These are phyloP conservation scores for Patiria pectinifera DNA, from an alignment of 53 echinoderm and acorn worm genomes.

Conservation along the genomic window DNA sequence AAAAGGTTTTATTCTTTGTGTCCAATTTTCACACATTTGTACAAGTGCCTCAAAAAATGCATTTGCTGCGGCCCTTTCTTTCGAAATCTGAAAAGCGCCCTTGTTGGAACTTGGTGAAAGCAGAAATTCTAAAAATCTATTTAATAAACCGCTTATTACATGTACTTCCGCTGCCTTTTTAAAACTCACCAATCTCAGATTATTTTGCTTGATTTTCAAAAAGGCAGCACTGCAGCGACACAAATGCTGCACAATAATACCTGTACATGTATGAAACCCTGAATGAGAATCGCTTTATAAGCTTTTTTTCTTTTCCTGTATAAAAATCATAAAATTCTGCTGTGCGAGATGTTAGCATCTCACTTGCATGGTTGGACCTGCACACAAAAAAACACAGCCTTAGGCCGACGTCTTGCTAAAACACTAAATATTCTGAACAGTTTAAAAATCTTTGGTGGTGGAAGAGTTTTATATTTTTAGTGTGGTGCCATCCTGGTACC, in stretches of 20 bases:
- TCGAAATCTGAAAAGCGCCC: not conserved
- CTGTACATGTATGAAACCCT: conserved; percentile 48
- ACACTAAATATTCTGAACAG: conserved; percentile 41
- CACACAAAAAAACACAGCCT: conserved; percentile 47
- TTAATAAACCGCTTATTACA: conserved; percentile 8
- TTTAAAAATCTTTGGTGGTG: conserved; percentile 65
- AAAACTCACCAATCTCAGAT: not conserved
- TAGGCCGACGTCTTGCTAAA: conserved; percentile 54
- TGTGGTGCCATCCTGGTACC: conserved; percentile 39
- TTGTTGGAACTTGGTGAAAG: not conserved
- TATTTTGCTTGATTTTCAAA: not conserved
- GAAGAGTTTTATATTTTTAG: conserved; percentile 58
- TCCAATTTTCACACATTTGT: too few relatives aligned
- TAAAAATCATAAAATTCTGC: conserved; percentile 56
- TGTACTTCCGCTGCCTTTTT: not conserved
- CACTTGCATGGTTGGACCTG: conserved; percentile 43
- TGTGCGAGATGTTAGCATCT: not conserved
- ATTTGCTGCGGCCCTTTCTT: not conserved
- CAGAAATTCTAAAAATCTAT: not conserved
- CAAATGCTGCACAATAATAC: conserved; percentile 32
- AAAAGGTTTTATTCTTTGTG: too few relatives aligned
- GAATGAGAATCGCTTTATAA: conserved; percentile 50
- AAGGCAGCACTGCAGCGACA: conserved; percentile 1
- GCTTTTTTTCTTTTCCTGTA: conserved; percentile 27
- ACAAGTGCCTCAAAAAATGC: too few relatives aligned